Evolutionary conservation across 2,797 vertebrate species (phyloP).

Genomic region (Phrynocephalus vlangalii): DNA sequence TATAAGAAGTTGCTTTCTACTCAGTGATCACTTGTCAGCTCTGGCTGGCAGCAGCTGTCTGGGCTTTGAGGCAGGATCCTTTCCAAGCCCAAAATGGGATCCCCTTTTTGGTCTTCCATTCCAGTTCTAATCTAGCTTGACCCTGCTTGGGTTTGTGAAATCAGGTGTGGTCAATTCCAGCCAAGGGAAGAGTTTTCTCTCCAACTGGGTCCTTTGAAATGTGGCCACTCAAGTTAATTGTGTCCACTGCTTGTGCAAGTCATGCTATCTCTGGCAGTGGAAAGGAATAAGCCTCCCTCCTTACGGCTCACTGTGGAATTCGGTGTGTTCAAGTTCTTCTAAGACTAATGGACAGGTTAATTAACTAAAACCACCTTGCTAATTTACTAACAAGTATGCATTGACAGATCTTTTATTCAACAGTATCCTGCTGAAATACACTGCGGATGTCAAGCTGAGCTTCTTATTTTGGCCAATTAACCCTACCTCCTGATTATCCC

Average conservation of each 20-base stretch:
- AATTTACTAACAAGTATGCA: background rate
- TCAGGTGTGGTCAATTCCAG: too few species aligned
- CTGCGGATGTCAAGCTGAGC: too few species aligned
- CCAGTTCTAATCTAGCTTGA: background rate
- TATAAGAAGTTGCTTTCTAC: too few species aligned
- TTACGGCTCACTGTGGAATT: background rate
- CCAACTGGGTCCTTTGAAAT: background rate
- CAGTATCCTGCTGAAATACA: too few species aligned
- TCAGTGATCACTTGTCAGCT: too few species aligned
- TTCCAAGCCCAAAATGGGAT: background rate
- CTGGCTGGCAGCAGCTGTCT: too few species aligned
- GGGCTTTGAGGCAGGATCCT: too few species aligned
- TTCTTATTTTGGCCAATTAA: too few species aligned
- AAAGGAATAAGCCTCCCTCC: background rate
- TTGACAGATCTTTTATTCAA: background rate
- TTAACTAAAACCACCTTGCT: background rate
- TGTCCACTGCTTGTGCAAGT: background rate
- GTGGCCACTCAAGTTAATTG: background rate
- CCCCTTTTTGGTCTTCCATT: background rate
- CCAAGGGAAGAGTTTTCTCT: too few species aligned
- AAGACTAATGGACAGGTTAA: background rate
- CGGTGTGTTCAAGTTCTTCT: background rate
- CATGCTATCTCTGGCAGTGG: background rate
- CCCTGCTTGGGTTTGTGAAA: background rate
- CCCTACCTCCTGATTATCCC: too few species aligned